Evolutionary conservation across 2,113 vertebrate species (phyloP), one percentile per base, ranked within the genome.

Genomic region (Camarhynchus parvulus): DNA sequence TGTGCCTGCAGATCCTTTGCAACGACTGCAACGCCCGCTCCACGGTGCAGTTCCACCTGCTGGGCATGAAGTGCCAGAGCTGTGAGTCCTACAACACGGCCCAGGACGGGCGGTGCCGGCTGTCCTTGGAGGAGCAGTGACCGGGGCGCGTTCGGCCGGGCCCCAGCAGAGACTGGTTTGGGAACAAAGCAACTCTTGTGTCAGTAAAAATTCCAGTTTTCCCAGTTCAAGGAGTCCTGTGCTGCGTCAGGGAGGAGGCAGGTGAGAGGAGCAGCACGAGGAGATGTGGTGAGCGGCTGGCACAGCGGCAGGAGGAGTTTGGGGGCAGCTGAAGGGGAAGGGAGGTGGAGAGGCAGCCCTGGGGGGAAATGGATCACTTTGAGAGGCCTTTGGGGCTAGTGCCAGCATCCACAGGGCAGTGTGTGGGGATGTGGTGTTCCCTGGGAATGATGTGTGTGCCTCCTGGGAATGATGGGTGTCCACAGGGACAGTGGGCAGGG

Each of bases 51-150:
- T 99, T 99, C 95, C 99, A 99, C 56, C 98, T 99, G 33, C 87
- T 99, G 94, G 99, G 99, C 80, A 98, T 99, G 98, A 99, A 99
- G 94, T 99, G 99, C 97, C 97, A 95, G 33, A 89, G 86, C 82
- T 99, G 99, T 80, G 98, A 98, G 7, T 99, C 99, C 0, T 99
- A 99, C 91, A 99, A 99, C 95, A 99, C 99, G 0, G 98, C 98
- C 8, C 99, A 99, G 88, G 98, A 99, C 10, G 98, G 99, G 41
- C 98, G 96, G 7, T 97, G 98, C 59, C 85, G 78, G 58, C 97
- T 98, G 63, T 28, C 97, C 67, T 30, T 96, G 67, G 94, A 96
- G 67, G 95, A 97, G 83, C 96, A 92, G 35, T 97, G 94, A 98
- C 28, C 4, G 11, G 25, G 56, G 10, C 2, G 0, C 1, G 1